Evolutionary conservation across 2,888 invertebrate species (phyloP), one percentile per base, ranked within the genome.

Genomic region (Anoplius nigerrimus): DNA sequence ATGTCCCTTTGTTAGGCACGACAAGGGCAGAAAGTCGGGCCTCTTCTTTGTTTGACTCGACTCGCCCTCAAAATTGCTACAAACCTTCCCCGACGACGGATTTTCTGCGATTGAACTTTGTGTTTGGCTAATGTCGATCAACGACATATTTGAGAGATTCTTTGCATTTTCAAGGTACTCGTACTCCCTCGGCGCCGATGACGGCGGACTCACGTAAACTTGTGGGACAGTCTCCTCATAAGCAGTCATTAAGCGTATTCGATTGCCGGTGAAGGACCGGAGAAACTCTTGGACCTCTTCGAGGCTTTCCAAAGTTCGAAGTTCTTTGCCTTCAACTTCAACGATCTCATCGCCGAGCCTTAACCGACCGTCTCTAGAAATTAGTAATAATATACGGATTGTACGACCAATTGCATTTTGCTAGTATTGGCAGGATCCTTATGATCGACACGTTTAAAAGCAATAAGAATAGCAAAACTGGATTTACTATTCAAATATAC

Each of bases 321-420:
- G 89, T 73, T 95, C 93, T 83, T 92, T 93, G 11, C 96, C 96
- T 88, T 97, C 97, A 34, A 97, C 95, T 89, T 95, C 95, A 13
- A 97, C 94, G 74, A 97, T 94, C 91, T 97, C 96, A 89, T 97
- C 97, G 15, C 96, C 96, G 67, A 95, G 92, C 81, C 93, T 91
- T 71, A 98, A 91, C 80, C 95, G 92, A 20, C 95, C 95, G 87
- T 96, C 95, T 89, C 95, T 95, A 84, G 64, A 89, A 85, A 60
- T 15, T 42, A 42, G n/a, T n/a, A n/a, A n/a, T n/a, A n/a, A n/a
- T n/a, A n/a, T n/a, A n/a, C n/a, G n/a, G n/a, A n/a, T n/a, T n/a
- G n/a, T n/a, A n/a, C n/a, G n/a, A 27, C 4, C 27, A 27, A 27
- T 5, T 27, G 27, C 27, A 27, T 27, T 27, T n/a, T n/a, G n/a